A percentile compares a stretch with the other conserved stretches of the same genome.
Evolutionary conservation across 2,888 invertebrate genomes (phyloP).

Genomic region (Conomelus anceps): DNA sequence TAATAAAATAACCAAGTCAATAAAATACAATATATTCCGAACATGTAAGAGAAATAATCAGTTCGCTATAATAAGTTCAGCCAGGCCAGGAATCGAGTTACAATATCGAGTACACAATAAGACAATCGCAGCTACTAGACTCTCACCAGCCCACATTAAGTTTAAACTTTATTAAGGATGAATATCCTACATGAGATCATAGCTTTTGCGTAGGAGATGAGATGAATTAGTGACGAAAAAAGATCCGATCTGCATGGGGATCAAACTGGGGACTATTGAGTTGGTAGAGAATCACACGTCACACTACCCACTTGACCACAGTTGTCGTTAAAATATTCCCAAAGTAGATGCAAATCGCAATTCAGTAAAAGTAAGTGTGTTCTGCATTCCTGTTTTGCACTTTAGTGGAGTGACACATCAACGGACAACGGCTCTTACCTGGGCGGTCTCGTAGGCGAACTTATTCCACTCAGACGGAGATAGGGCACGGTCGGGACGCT

Average conservation of each 20-base stretch:
- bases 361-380: not conserved
- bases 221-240: not conserved
- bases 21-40: no score
- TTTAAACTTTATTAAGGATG: not conserved
- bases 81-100: no score
- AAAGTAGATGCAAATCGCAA: not conserved
- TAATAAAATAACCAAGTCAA: no score
- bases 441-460: slow-evolving; percentile 48
- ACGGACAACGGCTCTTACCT: slow-evolving; percentile 41
- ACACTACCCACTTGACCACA: not conserved
- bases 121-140: not conserved
- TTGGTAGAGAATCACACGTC: not conserved
- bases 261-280: not conserved
- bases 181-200: not conserved
- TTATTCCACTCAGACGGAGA: slow-evolving; percentile 47
- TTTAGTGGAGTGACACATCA: not conserved
- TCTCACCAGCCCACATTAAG: not conserved
- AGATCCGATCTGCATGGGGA: not conserved
- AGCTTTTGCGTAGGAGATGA: not conserved
- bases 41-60: no score
- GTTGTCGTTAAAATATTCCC: not conserved
- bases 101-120: not conserved
- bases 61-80: no score
- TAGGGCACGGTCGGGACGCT: slow-evolving; percentile 45
- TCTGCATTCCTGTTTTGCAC: not conserved